Conservation (phyloP, 2,888 invertebrate species). For the Stenoptilia bipunctidactyla region DNA sequence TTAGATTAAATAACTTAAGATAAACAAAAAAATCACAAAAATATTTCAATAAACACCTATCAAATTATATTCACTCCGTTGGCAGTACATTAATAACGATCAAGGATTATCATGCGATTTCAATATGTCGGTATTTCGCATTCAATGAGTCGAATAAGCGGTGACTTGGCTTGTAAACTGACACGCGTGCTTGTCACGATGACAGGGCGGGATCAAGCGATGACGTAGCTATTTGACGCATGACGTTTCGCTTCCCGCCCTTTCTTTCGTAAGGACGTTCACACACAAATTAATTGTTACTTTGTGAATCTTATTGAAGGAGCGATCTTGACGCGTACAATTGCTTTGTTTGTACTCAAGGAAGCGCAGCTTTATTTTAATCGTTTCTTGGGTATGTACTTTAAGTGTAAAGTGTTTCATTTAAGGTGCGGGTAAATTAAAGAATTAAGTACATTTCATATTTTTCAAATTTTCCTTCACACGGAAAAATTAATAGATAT, state of each 20-base stretch:
- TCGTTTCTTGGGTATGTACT: constrained; percentile 34
- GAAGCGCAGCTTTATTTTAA: constrained; percentile 37
- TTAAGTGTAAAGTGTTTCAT: not conserved
- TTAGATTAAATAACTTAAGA: too few relatives aligned
- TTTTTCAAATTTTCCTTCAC: too few relatives aligned
- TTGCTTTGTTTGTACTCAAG: constrained; percentile 41
- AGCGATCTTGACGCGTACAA: constrained; percentile 29
- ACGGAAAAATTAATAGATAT: too few relatives aligned
- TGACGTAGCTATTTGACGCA: not conserved
- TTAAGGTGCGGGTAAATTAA: too few relatives aligned
- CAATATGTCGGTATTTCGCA: constrained; percentile 44
- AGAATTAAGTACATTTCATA: too few relatives aligned
- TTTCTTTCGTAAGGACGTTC: constrained; percentile 18
- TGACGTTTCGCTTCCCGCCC: constrained; percentile 16
- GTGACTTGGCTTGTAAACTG: constrained; percentile 39
- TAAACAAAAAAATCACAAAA: too few relatives aligned
- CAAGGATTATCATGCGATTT: constrained; percentile 21
- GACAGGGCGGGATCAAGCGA: constrained; percentile 26
- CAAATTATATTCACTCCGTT: not conserved
- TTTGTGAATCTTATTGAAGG: constrained; percentile 20
- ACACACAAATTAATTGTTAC: constrained; percentile 50
- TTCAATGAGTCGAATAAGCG: constrained; percentile 33
- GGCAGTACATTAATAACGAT: not conserved
- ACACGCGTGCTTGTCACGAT: constrained; percentile 17
- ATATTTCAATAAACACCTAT: too few relatives aligned